A percentile compares a stretch with the other conserved stretches of the same genome.
These are phyloP conservation scores for Tribolium castaneum DNA, from an alignment of 1,140 invertebrate species.

Conservation along the genomic window DNA sequence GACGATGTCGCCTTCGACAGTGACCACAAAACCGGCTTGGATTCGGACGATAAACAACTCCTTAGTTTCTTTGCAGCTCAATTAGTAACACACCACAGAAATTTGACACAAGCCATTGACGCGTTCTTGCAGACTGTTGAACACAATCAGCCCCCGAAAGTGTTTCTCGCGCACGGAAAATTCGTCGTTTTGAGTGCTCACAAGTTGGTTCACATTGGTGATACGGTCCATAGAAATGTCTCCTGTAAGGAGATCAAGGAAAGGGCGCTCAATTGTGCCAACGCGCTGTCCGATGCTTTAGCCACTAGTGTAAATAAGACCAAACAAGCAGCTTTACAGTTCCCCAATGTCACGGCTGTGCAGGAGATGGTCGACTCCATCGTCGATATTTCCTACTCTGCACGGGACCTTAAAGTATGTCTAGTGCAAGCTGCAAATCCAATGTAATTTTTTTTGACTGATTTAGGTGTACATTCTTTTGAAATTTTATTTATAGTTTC, in stretches of 20 bases:
- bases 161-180: slow-evolving; percentile 93
- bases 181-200: slow-evolving; percentile 94
- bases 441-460: slow-evolving; percentile 46
- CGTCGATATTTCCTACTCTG: slow-evolving; percentile 82
- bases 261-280: slow-evolving; percentile 81
- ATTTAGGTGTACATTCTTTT: background rate
- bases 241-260: slow-evolving; percentile 77
- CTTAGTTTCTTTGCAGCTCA: slow-evolving; percentile 88
- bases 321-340: slow-evolving; percentile 89
- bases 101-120: slow-evolving; percentile 90
- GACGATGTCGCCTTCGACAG: slow-evolving; percentile 70
- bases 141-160: slow-evolving; percentile 92
- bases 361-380: slow-evolving; percentile 95
- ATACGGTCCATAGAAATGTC: slow-evolving; percentile 88
- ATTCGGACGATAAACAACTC: slow-evolving; percentile 84
- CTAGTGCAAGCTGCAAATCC: slow-evolving; percentile 69
- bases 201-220: slow-evolving; percentile 92
- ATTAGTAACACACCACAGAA: slow-evolving; percentile 82
- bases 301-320: slow-evolving; percentile 88
- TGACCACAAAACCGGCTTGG: slow-evolving; percentile 70
- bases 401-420: slow-evolving; percentile 78
- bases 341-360: slow-evolving; percentile 88
- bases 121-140: slow-evolving; percentile 91
- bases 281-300: slow-evolving; percentile 85
- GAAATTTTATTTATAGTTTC: background rate